These are phyloP conservation scores for Clupea harengus DNA, from an alignment of 2,113 vertebrate species.

Conservation along the genomic window DNA sequence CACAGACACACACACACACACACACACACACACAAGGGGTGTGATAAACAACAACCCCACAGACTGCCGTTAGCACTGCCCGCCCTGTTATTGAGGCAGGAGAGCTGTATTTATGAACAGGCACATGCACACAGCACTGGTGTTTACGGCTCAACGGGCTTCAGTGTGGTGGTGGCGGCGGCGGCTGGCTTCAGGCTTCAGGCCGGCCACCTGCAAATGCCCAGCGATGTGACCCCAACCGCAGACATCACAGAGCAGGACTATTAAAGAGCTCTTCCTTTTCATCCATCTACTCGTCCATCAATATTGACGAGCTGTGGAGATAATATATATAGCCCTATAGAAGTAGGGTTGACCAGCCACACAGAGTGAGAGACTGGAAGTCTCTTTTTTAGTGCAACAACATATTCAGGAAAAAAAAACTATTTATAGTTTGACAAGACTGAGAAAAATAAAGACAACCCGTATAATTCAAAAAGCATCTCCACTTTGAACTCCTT, in stretches of 20 bases:
- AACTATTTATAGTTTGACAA: not conserved
- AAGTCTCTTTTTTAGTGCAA: not conserved
- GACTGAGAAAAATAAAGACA: not conserved
- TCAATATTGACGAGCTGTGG: not conserved
- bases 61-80: not conserved
- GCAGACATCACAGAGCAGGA: not conserved
- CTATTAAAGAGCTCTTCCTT: not conserved
- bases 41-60: slow-evolving; percentile 19
- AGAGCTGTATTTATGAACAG: not conserved
- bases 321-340: not conserved
- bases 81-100: not conserved
- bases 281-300: not conserved
- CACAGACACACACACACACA: no score
- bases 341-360: not conserved
- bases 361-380: not conserved
- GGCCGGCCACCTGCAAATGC: not conserved
- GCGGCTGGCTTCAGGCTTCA: not conserved
- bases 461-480: not conserved
- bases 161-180: not conserved
- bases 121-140: not conserved
- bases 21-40: not conserved
- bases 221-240: not conserved
- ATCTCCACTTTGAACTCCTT: not conserved
- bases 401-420: not conserved
- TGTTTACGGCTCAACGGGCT: slow-evolving; percentile 48